Evolutionary conservation across 2,888 invertebrate genomes (phyloP), one percentile per base, ranked within the genome.

Genomic region (Microdon myrmicae): DNA sequence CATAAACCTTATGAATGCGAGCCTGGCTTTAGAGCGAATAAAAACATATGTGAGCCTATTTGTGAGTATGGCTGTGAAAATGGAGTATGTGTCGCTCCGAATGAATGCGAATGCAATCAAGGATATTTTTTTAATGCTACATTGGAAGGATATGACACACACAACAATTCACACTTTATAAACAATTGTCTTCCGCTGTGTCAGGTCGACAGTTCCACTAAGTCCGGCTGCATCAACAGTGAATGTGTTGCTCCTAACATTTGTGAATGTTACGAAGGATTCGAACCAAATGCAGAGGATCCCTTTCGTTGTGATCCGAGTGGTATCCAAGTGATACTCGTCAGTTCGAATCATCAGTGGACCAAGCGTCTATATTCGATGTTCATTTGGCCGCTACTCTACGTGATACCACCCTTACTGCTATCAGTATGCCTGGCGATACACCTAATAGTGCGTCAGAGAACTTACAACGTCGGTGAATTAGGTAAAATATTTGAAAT

Each of bases 41-140:
- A 13, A 0, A 67, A 31, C 5, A 14, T 32, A 1, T 77, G 77
- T 31, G 60, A 64, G 6, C 74, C 79, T 0, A 35, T 73, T 1
- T 83, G 83, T 64, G 68, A 73, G 0, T 58, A 66, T 19, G 72
- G 75, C 0, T 78, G 78, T 39, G 19, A 43, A 1, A 73, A 76
- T 68, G 75, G 75, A n/a, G 66, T 44, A 4, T 79, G 78, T 47
- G 59, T 73, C 2, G 49, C 67, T 0, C 71, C 74, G 0, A 47
- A 69, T 9, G 41, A 31, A 1, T 74, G 74, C 13, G 43, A 67
- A 12, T 74, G 74, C 37, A 12, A 54, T 5, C 35, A 67, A 0
- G 73, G 73, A 0, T 74, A 68, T 39, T 22, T 37, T 5, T 82
- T 35, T 25, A 56, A 64, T 9, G 14, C 34, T 2, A 54, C 38